phyloP scores from a whole-genome alignment of 2,797 vertebrate species.

The Lycodopsis pacificus region DNA sequence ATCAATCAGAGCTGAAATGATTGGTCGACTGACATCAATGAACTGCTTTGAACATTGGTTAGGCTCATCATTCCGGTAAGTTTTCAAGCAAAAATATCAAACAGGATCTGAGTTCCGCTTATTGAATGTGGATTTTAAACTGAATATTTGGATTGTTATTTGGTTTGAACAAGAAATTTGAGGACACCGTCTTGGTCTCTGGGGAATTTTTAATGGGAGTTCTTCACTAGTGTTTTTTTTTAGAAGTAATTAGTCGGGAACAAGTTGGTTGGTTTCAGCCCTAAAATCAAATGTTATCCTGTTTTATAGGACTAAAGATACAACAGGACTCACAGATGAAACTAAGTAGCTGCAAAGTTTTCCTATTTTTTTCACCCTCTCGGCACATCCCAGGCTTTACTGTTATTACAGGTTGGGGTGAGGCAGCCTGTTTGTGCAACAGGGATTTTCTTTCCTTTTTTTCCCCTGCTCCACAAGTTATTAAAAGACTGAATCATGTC shows the following conservation, averaged over 20 bases:
- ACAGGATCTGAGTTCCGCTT: neutral
- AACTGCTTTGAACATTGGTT: neutral
- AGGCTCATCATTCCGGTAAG: neutral
- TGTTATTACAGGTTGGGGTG: constrained; percentile 45
- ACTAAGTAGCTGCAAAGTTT: neutral
- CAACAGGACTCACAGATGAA: neutral
- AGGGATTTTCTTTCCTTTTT: neutral
- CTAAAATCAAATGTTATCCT: neutral
- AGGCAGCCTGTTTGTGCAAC: constrained; percentile 33
- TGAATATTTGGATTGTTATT: neutral
- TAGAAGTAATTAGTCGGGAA: neutral
- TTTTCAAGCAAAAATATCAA: too few relatives aligned
- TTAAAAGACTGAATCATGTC: constrained; percentile 49
- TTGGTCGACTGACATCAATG: neutral
- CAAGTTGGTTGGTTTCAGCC: neutral
- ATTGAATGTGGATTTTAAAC: neutral
- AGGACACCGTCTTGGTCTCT: neutral
- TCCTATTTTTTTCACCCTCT: constrained; percentile 12
- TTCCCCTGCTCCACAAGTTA: neutral
- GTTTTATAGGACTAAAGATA: neutral
- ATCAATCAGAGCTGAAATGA: neutral
- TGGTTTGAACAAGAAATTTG: neutral
- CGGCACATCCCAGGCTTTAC: constrained; percentile 15
- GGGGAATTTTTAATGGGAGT: neutral
- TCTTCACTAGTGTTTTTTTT: neutral